Percentiles rank a stretch among this genome's conserved stretches.
Conservation (phyloP, 2,888 invertebrate species). For the Chaitophorus viminalis region DNA sequence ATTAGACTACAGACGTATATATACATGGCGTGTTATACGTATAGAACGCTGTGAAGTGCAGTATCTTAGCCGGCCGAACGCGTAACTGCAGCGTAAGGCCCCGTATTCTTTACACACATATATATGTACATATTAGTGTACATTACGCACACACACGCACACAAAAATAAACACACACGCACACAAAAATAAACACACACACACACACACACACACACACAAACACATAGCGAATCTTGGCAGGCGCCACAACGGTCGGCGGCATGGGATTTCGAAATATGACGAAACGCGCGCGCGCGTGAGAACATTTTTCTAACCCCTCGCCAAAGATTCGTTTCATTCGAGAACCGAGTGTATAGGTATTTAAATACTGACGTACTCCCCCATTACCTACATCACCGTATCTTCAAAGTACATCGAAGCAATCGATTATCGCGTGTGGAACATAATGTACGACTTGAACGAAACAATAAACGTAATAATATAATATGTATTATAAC, state of each 20-base stretch:
- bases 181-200: no score
- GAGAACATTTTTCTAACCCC: not conserved
- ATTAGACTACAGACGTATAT: conserved; percentile 8
- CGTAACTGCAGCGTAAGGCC: not conserved
- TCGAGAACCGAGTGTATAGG: no score
- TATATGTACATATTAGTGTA: not conserved
- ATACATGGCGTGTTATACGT: not conserved
- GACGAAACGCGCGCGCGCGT: not conserved
- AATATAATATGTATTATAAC: no score
- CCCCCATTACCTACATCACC: no score
- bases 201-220: not conserved
- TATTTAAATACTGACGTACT: no score
- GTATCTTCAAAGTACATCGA: no score
- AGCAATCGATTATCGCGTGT: no score
- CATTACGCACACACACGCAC: not conserved
- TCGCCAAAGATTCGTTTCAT: not conserved
- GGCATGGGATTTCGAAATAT: not conserved
- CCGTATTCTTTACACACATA: not conserved
- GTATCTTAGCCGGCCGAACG: conserved; percentile 3
- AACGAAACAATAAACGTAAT: no score
- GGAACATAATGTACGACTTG: no score
- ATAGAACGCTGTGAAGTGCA: not conserved
- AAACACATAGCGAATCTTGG: not conserved
- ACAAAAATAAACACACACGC: no score
- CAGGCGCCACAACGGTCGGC: not conserved